Percentiles rank a stretch among this genome's conserved stretches.
Evolutionary conservation across 2,113 vertebrate species (phyloP).

Genomic region (Peromyscus californicus): DNA sequence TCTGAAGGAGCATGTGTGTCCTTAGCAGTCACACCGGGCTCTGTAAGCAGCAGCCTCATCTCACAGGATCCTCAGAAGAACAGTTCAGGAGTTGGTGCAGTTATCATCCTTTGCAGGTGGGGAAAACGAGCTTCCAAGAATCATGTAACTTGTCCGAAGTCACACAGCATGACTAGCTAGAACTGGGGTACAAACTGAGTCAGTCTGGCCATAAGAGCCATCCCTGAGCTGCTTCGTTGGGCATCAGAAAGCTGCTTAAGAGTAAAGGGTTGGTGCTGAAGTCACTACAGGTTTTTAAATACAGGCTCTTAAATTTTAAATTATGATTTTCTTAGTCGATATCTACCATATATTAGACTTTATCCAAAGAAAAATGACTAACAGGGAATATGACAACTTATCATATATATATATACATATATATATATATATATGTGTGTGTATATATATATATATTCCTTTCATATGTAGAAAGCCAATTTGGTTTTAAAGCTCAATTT

Average conservation of each 20-base stretch:
- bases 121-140: not conserved
- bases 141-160: constrained; percentile 31
- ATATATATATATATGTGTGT: too few relatives aligned
- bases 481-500: constrained; percentile 61
- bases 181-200: not conserved
- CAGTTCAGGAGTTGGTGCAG: not conserved
- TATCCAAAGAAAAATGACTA: constrained; percentile 41
- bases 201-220: not conserved
- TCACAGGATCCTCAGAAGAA: not conserved
- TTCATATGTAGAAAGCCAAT: constrained; percentile 49
- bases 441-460: not conserved
- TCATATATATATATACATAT: not conserved
- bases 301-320: constrained; percentile 58
- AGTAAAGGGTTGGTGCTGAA: constrained; percentile 8
- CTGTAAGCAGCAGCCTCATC: not conserved
- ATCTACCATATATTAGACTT: constrained; percentile 48
- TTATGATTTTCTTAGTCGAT: constrained; percentile 57
- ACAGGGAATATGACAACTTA: constrained; percentile 59
- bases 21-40: not conserved
- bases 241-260: not conserved
- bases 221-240: not conserved
- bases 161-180: not conserved
- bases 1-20: not conserved
- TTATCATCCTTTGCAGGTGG: constrained; percentile 30
- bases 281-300: constrained; percentile 51